Evolutionary conservation across 2,888 invertebrate genomes (phyloP), one percentile per base, ranked within the genome.

Genomic region (Spialia ferax): DNA sequence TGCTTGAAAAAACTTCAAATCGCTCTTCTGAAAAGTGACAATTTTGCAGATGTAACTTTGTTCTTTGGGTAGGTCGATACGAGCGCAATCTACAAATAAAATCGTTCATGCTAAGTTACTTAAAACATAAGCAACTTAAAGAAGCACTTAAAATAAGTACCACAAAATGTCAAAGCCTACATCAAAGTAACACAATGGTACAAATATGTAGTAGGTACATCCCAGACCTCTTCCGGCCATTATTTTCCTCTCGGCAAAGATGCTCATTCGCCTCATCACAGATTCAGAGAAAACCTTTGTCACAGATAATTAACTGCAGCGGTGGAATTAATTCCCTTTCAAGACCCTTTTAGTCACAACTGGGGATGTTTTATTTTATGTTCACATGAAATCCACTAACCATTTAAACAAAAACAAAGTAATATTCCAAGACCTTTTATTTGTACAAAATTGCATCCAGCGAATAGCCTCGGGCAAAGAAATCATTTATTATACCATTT

Each of bases 281-380:
- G 79, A 80, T 78, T 81, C 78, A 79, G 79, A 80, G 79, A 85
- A 83, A 85, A 80, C 77, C 86, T 85, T 88, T 85, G 84, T 87
- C 80, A 84, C 84, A 77, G 85, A 82, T 86, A 86, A 88, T 90
- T 88, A 86, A 83, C 80, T 83, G 81, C 84, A 84, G 80, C 76
- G 75, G 79, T 81, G 78, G 79, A 85, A 86, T 85, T 86, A 82
- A 87, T 85, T 84, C 77, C 77, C 81, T 77, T 75, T 74, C 72
- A 73, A 69, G 65, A 72, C 72, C 50, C 64, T 64, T 67, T 69
- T 15, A 64, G 69, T 50, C 50, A 63, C 67, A 61, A 55, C 23
- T 52, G 59, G 20, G 26, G 45, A 55, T 48, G 15, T 57, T 57
- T 38, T 50, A 50, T 32, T 65, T 64, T 23, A 61, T 63, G 20